These are phyloP conservation scores for Torymus aiolomorphi DNA, from an alignment of 2,888 invertebrate species.

Conservation along the genomic window DNA sequence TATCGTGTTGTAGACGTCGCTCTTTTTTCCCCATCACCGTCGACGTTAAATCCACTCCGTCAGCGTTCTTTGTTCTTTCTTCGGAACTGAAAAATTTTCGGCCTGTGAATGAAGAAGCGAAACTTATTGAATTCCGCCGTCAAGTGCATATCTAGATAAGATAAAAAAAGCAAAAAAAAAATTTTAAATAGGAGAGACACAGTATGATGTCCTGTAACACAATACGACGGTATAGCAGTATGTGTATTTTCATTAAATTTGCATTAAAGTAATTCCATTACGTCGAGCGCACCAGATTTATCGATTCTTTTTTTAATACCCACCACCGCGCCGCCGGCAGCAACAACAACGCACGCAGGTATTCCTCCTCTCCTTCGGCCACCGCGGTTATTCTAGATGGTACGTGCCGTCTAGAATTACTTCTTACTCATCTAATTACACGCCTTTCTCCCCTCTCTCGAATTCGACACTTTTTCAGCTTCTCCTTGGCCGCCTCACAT, in stretches of 20 bases:
- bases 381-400: conserved; percentile 22
- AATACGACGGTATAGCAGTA: too few relatives aligned
- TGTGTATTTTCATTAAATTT: too few relatives aligned
- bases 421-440: conserved; percentile 46
- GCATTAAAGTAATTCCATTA: neutral
- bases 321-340: too few relatives aligned
- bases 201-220: too few relatives aligned
- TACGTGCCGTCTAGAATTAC: conserved; percentile 29
- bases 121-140: too few relatives aligned
- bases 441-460: neutral
- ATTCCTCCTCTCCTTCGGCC: conserved; percentile 5
- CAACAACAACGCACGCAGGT: neutral
- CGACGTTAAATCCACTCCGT: too few relatives aligned
- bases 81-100: too few relatives aligned
- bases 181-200: too few relatives aligned
- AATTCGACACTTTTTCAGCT: conserved; percentile 36
- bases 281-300: conserved; percentile 2
- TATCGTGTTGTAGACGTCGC: neutral
- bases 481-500: neutral
- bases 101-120: too few relatives aligned
- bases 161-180: too few relatives aligned
- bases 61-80: too few relatives aligned
- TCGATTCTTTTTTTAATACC: conserved; percentile 15
- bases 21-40: neutral
- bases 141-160: too few relatives aligned